Evolutionary conservation across 2,113 vertebrate genomes (phyloP), one percentile per base, ranked within the genome.

Genomic region (Martes martes): DNA sequence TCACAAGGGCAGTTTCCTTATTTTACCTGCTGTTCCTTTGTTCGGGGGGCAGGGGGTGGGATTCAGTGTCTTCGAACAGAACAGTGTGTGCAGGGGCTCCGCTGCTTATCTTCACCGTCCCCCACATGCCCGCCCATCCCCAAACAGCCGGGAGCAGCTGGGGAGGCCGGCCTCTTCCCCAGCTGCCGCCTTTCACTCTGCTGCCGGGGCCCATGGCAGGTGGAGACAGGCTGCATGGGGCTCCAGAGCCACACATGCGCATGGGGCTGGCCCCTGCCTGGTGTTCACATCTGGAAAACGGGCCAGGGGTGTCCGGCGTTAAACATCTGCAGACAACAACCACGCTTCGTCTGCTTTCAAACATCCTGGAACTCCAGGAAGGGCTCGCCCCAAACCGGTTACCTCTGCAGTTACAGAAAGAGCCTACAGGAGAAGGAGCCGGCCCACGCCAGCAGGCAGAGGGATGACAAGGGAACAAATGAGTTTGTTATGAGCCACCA

Each of bases 331-430:
- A 65, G 33, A 89, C n/a, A 2, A 94, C 94, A 95, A 94, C 95
- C 89, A 82, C 80, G 88, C 85, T 63, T 93, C 59, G 74, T 67
- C 97, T 93, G 95, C 92, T 42, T 63, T 89, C 81, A 94, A 96
- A 80, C 92, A 96, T 91, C 93, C 81, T 84, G 94, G 98, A 97
- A 90, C 92, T 95, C 90, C 57, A 97, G 95, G 92, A 98, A 97
- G 92, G 69, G 87, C 83, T 93, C 89, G 86, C 92, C 97, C 87
- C 94, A 98, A 97, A 93, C 92, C 73, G 89, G 96, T 65, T 19
- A 39, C 69, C 91, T 78, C 81, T 89, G 90, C 52, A 92, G 87
- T 88, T 94, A 93, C 93, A 94, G 88, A 96, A 97, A 91, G 91
- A 94, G 42, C 52, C 63, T 15, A 1, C 18, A 4, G 18, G 4